Conservation (phyloP, 2,888 invertebrate species). For the Hedya salicella region DNA sequence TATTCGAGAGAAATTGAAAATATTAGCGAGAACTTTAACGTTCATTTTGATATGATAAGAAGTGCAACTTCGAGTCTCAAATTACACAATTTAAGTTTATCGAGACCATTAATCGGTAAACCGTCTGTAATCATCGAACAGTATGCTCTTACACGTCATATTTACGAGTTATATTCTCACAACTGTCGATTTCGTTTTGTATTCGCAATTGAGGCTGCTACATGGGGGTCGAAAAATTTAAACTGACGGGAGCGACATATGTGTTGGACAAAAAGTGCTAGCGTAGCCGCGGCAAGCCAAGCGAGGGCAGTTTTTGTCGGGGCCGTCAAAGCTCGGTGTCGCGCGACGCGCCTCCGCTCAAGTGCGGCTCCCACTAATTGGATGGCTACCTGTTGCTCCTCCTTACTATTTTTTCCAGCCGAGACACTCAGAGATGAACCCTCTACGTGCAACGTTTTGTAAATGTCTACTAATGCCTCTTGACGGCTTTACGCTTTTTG, state of each 20-base stretch:
- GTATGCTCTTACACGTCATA: constrained; percentile 32
- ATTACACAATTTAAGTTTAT: constrained; percentile 47
- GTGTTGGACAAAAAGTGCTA: constrained; percentile 71
- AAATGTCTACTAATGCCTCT: constrained; percentile 61
- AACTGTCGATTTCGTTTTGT: constrained; percentile 29
- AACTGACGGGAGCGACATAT: constrained; percentile 72
- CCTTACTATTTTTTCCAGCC: constrained; percentile 70
- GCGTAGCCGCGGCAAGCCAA: constrained; percentile 73
- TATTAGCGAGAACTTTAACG: constrained; percentile 62
- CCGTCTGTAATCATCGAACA: constrained; percentile 29
- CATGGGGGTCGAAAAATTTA: constrained; percentile 70
- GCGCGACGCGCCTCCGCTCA: constrained; percentile 74
- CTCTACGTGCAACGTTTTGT: constrained; percentile 71
- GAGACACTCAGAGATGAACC: constrained; percentile 67
- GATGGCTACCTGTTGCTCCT: constrained; percentile 82
- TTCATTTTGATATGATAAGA: constrained; percentile 60
- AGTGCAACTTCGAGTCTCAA: constrained; percentile 55
- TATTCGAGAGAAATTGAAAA: constrained; percentile 72
- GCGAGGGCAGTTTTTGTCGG: constrained; percentile 76
- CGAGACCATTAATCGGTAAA: constrained; percentile 28
- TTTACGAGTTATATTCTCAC: constrained; percentile 17
- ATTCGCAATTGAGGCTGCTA: constrained; percentile 51
- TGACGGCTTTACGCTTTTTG: constrained; percentile 46
- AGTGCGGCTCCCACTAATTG: constrained; percentile 80
- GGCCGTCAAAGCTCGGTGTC: constrained; percentile 77